These are phyloP conservation scores for Hyposoter dolosus DNA, from an alignment of 2,888 invertebrate species.

Conservation along the genomic window DNA sequence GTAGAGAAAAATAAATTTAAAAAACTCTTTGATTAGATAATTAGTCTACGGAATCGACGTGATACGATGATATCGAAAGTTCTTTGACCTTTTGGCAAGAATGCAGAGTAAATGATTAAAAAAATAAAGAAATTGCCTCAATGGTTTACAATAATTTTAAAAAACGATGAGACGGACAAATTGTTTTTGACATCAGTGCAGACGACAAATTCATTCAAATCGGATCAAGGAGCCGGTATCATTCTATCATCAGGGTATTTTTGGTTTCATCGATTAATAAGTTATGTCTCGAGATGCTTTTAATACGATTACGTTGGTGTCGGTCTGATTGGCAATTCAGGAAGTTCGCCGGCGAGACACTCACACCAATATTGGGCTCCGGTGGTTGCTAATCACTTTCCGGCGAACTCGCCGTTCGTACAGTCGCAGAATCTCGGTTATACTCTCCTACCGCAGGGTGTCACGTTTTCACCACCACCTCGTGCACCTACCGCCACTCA, in stretches of 20 bases:
- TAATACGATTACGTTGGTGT: conserved; percentile 58
- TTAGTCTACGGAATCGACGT: not conserved
- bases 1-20: not conserved
- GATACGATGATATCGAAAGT: not conserved
- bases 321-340: conserved; percentile 78
- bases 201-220: not conserved
- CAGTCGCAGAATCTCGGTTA: conserved; percentile 79
- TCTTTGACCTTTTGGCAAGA: too few species aligned
- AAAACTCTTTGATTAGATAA: not conserved
- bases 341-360: conserved; percentile 86
- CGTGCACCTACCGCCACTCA: conserved; percentile 76
- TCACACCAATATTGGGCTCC: conserved; percentile 89
- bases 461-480: conserved; percentile 81
- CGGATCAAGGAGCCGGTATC: too few species aligned
- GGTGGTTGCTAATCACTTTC: conserved; percentile 90
- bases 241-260: not conserved
- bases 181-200: not conserved
- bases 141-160: too few species aligned
- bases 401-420: conserved; percentile 89
- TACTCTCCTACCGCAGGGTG: conserved; percentile 80
- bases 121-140: too few species aligned
- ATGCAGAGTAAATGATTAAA: not conserved
- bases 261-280: conserved; percentile 35
- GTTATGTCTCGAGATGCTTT: conserved; percentile 34
- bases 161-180: not conserved